Percentiles rank a stretch among this genome's conserved stretches.
phyloP scores from a whole-genome alignment of 2,888 invertebrate species.

The Lathronympha strigana region DNA sequence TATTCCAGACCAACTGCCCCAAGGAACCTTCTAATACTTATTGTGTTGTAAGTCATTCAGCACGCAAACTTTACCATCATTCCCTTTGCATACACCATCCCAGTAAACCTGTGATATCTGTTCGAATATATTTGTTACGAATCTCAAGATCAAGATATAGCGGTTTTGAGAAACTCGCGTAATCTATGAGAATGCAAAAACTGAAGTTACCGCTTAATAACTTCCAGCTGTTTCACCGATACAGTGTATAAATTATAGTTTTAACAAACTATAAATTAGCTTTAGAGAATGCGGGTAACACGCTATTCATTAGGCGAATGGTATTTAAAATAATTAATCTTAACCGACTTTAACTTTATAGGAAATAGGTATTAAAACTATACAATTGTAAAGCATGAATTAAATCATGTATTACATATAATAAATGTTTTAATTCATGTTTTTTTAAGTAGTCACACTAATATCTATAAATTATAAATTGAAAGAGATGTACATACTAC shows the following conservation, averaged over 20 bases:
- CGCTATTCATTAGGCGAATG: constrained; percentile 16
- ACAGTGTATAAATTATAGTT: constrained; percentile 19
- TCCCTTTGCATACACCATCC: background rate
- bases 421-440: too few species aligned
- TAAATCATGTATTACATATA: too few species aligned
- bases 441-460: too few species aligned
- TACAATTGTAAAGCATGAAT: too few species aligned
- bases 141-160: background rate
- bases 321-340: background rate
- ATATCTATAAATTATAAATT: too few species aligned
- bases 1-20: constrained; percentile 10
- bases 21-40: constrained; percentile 20
- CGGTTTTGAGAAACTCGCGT: background rate
- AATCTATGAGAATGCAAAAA: background rate
- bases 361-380: too few species aligned
- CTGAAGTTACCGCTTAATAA: constrained; percentile 31
- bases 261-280: constrained; percentile 25
- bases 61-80: constrained; percentile 15
- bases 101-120: too few species aligned
- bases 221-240: constrained; percentile 17
- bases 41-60: constrained; percentile 11
- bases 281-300: constrained; percentile 11
- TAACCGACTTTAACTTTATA: background rate
- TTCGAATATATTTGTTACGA: background rate
- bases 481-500: too few species aligned